These are phyloP conservation scores for Sphaerodactylus townsendi DNA, from an alignment of 2,113 vertebrate species.

Conservation along the genomic window DNA sequence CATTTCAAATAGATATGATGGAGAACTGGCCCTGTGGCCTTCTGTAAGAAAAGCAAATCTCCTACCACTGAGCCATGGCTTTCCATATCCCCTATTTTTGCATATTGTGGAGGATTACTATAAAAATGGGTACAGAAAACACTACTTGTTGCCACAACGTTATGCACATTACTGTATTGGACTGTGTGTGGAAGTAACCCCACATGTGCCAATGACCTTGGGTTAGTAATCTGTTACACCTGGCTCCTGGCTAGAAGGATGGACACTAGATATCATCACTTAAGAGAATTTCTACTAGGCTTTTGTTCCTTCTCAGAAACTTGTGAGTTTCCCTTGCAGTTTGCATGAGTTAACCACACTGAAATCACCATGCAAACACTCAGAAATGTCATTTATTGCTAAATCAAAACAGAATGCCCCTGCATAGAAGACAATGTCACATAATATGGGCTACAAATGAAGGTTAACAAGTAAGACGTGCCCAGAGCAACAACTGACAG, in stretches of 20 bases:
- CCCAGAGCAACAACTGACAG: too few species aligned
- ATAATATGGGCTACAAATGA: background rate
- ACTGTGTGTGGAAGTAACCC: background rate
- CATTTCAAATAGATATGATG: too few species aligned
- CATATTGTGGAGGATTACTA: background rate
- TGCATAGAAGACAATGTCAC: background rate
- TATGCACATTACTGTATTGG: background rate
- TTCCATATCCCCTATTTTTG: background rate
- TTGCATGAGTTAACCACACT: background rate
- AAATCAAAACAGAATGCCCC: background rate
- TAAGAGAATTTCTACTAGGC: background rate
- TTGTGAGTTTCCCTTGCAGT: background rate
- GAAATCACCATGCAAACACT: background rate
- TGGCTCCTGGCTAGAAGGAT: background rate
- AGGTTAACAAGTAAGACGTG: too few species aligned
- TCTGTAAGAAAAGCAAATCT: too few species aligned
- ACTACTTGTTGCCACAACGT: background rate
- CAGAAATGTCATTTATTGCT: background rate
- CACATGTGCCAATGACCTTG: background rate
- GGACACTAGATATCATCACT: background rate
- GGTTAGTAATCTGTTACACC: background rate
- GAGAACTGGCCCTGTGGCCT: too few species aligned
- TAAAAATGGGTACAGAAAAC: background rate
- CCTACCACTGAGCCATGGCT: background rate
- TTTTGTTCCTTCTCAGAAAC: background rate